Evolutionary conservation across 37 sponge, comb jelly and placozoan genomes (phyloP).

Genomic region (Bolinopsis microptera): DNA sequence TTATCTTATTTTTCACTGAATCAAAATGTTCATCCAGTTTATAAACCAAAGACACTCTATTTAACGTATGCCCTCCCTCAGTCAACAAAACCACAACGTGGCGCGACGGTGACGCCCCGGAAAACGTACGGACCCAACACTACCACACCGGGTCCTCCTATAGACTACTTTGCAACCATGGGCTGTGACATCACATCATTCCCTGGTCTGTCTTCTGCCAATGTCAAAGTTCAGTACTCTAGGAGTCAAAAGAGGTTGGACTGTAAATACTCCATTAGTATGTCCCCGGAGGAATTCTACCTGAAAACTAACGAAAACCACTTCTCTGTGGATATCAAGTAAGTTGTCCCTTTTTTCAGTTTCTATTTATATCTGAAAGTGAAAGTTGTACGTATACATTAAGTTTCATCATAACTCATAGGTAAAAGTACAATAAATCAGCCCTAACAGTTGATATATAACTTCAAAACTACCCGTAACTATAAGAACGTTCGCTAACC

Average conservation of each 20-base stretch:
- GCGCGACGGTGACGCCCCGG: slow-evolving; percentile 12
- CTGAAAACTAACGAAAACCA: slow-evolving; percentile 33
- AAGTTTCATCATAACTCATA: too few relatives aligned
- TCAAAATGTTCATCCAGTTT: too few relatives aligned
- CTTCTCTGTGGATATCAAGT: slow-evolving; percentile 31
- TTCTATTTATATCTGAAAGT: too few relatives aligned
- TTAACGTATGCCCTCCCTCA: too few relatives aligned
- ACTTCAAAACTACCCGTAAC: too few relatives aligned
- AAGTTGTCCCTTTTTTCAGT: background rate
- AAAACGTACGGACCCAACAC: slow-evolving; percentile 44
- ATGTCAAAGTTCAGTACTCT: background rate
- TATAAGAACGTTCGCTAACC: too few relatives aligned
- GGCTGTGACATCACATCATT: slow-evolving; percentile 1
- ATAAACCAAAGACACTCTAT: too few relatives aligned
- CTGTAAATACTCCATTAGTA: slow-evolving; percentile 34
- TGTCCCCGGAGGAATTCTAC: background rate
- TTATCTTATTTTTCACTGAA: too few relatives aligned
- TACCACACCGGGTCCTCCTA: background rate
- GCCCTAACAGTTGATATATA: too few relatives aligned
- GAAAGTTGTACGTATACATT: too few relatives aligned
- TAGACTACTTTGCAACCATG: slow-evolving; percentile 7
- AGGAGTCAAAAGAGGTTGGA: background rate
- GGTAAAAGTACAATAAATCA: too few relatives aligned
- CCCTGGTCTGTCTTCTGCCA: background rate
- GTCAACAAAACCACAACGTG: slow-evolving; percentile 35